Evolutionary conservation across 2,113 vertebrate species (phyloP), one percentile per base, ranked within the genome.

Genomic region (Apus apus): DNA sequence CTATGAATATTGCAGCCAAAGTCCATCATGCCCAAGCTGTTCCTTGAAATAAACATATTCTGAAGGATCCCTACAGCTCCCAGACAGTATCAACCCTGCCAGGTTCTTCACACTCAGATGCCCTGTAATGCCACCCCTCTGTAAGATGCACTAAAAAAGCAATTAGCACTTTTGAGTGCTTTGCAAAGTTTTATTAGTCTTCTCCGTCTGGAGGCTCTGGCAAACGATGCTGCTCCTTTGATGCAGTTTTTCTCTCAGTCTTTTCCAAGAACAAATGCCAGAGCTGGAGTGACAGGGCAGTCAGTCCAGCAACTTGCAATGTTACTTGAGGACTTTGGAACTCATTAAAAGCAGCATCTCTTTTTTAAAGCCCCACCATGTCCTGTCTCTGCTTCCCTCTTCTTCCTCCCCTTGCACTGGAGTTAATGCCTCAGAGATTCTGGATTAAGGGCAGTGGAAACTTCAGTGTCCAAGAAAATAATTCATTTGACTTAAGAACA

Each of bases 131-230:
- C 34, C 87, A 67, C 73, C 5, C 2, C 64, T 91, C 61, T 21
- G 16, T 15, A 53, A 93, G 73, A 86, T 19, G 54, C 65, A 53
- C 84, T 90, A 32, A 74, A 89, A 65, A 79, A 70, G 43, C 92
- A 95, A 95, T 97, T 95, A 97, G 70, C 81, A 84, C 78, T 95
- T 97, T 61, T 8, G 81, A 85, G 66, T 50, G 81, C 74, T 92
- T 90, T 90, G 86, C 79, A 94, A 54, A 58, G 57, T 87, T 72
- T 71, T 54, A 54, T 81, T 72, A 62, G 64, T 80, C 90, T 81
- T 46, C 58, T 88, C 73, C 57, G 64, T 93, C 92, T 94, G 57
- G 68, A 79, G 85, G 90, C 83, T 88, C 36, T 90, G 94, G 94
- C 72, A 60, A 81, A 76, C 36, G 53, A 43, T 43, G 40, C 40